Percentiles rank a stretch among this genome's conserved stretches.
Evolutionary conservation across 2,888 invertebrate genomes (phyloP).

Genomic region (Epinotia bilunana): DNA sequence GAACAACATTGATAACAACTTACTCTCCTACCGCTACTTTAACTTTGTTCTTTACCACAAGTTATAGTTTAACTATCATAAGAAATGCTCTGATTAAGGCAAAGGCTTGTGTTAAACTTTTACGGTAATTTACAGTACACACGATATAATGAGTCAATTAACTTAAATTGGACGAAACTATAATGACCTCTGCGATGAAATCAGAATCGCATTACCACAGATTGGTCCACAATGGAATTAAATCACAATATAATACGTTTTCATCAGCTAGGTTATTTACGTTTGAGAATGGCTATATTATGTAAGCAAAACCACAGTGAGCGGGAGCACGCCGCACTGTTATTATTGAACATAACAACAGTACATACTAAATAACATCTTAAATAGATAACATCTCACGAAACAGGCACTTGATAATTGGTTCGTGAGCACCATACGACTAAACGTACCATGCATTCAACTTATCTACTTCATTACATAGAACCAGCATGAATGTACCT

Average conservation of each 20-base stretch:
- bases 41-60: conserved; percentile 23
- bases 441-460: no score
- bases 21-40: conserved; percentile 17
- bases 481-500: no score
- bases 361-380: no score
- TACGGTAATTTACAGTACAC: background rate
- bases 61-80: background rate
- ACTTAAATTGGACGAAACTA: background rate
- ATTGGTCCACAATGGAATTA: background rate
- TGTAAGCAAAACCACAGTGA: no score
- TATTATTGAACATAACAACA: no score
- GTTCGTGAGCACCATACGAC: no score
- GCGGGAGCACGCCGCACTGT: no score
- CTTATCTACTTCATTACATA: no score
- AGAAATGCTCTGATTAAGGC: background rate
- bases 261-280: no score
- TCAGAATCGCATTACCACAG: background rate
- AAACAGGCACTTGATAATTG: no score
- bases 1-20: conserved; percentile 29
- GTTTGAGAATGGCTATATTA: no score
- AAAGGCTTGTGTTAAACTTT: background rate
- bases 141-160: background rate
- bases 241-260: background rate
- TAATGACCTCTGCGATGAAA: background rate
- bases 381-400: no score